Conservation (phyloP, 2,113 vertebrate species). For the Anser brachyrhynchus region DNA sequence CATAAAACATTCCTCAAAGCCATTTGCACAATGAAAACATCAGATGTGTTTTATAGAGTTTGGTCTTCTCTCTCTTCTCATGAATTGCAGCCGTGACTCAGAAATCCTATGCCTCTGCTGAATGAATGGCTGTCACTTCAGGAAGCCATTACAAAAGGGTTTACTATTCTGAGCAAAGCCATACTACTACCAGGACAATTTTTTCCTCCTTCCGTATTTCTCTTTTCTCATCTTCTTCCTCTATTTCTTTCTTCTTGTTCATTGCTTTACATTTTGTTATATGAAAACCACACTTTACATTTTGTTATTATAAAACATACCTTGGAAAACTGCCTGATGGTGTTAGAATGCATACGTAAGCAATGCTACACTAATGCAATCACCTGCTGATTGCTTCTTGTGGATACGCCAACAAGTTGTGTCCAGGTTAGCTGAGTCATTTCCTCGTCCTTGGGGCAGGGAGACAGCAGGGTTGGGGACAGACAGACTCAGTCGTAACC, state of each 20-base stretch:
- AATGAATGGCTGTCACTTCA: not conserved
- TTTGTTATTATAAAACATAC: not conserved
- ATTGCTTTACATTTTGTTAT: not conserved
- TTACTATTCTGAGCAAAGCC: not conserved
- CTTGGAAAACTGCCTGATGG: slow-evolving; percentile 14
- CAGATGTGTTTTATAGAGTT: not conserved
- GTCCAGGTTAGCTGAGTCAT: not conserved
- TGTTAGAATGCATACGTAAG: slow-evolving; percentile 13
- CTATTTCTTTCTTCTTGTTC: not conserved
- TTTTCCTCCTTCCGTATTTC: not conserved
- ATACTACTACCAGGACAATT: not conserved
- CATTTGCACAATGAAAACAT: not conserved
- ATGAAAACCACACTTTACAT: not conserved
- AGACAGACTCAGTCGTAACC: not conserved
- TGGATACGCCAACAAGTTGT: not conserved
- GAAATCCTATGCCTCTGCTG: too few species aligned
- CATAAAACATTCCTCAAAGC: not conserved
- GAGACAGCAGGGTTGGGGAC: not conserved
- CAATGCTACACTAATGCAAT: not conserved
- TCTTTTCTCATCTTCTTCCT: not conserved
- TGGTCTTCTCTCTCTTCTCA: not conserved
- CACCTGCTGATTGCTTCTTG: accelerated
- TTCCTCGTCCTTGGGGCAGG: not conserved
- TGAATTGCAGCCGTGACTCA: not conserved
- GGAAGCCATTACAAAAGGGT: not conserved